phyloP scores from a whole-genome alignment of 2,888 invertebrate genomes.

The Cheilosia urbana region DNA sequence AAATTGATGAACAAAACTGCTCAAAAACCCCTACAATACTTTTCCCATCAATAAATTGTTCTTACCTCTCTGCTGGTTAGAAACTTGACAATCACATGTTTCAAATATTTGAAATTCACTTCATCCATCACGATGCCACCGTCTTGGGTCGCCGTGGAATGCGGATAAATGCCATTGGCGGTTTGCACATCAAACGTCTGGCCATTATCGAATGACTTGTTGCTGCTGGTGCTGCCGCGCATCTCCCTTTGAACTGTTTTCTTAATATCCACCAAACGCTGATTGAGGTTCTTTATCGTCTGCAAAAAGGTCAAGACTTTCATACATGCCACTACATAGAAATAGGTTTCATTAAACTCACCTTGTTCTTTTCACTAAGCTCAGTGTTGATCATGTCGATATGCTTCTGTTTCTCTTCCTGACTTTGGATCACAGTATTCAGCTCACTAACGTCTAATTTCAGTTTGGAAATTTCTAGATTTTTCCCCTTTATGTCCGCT shows the following conservation, averaged over 20 bases:
- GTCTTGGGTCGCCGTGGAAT: constrained; percentile 68
- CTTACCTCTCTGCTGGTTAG: constrained; percentile 91
- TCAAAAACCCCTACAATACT: too few species aligned
- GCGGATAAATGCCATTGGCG: constrained; percentile 74
- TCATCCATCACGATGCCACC: constrained; percentile 85
- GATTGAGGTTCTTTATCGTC: constrained; percentile 94
- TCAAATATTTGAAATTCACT: constrained; percentile 93
- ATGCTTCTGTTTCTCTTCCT: constrained; percentile 78
- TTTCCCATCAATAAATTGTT: too few species aligned
- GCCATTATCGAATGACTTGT: constrained; percentile 76
- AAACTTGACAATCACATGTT: constrained; percentile 96
- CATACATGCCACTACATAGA: background rate
- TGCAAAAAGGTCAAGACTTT: constrained; percentile 82
- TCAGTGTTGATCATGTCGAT: constrained; percentile 84
- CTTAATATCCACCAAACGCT: constrained; percentile 94
- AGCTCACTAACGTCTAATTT: constrained; percentile 78
- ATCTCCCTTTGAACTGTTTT: constrained; percentile 95
- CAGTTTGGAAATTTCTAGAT: constrained; percentile 84
- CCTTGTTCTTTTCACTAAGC: constrained; percentile 88
- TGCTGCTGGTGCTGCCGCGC: constrained; percentile 77
- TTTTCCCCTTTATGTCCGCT: constrained; percentile 80
- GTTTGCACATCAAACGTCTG: constrained; percentile 57
- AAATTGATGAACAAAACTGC: too few species aligned
- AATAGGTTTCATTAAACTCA: constrained; percentile 75
- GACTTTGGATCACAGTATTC: constrained; percentile 77